A percentile compares a stretch with the other conserved stretches of the same genome.
phyloP scores from a whole-genome alignment of 2,113 vertebrate genomes.

The Chamaetylas fuelleborni region DNA sequence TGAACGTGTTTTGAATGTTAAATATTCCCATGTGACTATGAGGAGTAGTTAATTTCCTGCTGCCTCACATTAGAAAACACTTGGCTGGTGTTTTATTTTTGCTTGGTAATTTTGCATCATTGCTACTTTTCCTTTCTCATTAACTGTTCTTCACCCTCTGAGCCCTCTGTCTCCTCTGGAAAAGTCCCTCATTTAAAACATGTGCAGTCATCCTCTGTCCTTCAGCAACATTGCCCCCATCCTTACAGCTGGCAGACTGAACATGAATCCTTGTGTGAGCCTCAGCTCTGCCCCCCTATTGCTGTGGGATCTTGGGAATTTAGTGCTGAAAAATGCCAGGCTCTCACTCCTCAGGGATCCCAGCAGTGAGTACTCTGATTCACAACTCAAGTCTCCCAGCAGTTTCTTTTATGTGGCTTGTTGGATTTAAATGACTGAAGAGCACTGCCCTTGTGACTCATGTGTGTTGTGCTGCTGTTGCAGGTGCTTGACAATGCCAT shows the following conservation, averaged over 20 bases:
- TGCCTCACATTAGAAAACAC: neutral
- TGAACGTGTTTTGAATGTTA: neutral
- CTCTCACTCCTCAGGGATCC: neutral
- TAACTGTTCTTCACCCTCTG: neutral
- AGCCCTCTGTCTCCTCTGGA: neutral
- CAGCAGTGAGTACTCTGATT: neutral
- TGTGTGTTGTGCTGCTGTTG: neutral
- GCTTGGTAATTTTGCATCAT: neutral
- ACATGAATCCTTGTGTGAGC: neutral
- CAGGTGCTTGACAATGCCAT: constrained; percentile 96
- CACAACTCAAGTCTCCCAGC: neutral
- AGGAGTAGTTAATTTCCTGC: neutral
- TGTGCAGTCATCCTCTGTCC: neutral
- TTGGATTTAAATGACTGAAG: neutral
- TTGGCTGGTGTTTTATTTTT: neutral
- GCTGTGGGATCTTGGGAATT: neutral
- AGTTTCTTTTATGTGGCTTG: neutral
- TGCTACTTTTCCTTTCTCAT: neutral
- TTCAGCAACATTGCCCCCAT: accelerated
- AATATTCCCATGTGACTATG: neutral
- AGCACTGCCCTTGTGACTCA: neutral
- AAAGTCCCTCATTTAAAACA: neutral
- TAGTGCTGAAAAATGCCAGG: neutral
- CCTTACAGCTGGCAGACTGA: neutral
- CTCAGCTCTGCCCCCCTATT: neutral